Conservation (phyloP, 2,113 vertebrate genomes). For the Emydura subglobosa region DNA sequence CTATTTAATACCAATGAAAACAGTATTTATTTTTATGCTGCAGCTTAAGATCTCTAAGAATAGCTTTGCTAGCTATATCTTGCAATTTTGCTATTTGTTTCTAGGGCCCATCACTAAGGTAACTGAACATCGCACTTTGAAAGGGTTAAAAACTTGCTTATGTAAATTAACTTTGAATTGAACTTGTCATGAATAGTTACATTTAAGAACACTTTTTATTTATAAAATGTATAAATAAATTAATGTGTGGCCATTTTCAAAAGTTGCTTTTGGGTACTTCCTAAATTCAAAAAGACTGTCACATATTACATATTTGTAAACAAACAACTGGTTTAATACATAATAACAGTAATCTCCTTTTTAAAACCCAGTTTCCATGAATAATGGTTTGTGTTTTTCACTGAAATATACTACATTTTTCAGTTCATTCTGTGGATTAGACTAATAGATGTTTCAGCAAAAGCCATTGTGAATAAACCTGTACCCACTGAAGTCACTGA, state of each 20-base stretch:
- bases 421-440: no score
- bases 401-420: no score
- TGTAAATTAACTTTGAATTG: background rate
- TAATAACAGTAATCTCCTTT: no score
- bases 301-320: no score
- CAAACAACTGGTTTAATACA: no score
- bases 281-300: no score
- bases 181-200: background rate
- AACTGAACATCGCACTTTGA: background rate
- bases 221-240: background rate
- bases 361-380: no score
- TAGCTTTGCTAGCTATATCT: background rate
- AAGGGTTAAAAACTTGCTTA: accelerated
- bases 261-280: background rate
- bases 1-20: background rate
- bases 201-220: background rate
- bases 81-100: background rate
- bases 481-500: no score
- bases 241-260: background rate
- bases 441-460: no score
- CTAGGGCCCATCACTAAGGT: background rate
- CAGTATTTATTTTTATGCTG: background rate
- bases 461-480: no score
- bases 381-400: no score
- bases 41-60: background rate